Percentiles rank a stretch among this genome's conserved stretches.
phyloP scores from a whole-genome alignment of 2,113 vertebrate species.

The Daphoenositta chrysoptera region DNA sequence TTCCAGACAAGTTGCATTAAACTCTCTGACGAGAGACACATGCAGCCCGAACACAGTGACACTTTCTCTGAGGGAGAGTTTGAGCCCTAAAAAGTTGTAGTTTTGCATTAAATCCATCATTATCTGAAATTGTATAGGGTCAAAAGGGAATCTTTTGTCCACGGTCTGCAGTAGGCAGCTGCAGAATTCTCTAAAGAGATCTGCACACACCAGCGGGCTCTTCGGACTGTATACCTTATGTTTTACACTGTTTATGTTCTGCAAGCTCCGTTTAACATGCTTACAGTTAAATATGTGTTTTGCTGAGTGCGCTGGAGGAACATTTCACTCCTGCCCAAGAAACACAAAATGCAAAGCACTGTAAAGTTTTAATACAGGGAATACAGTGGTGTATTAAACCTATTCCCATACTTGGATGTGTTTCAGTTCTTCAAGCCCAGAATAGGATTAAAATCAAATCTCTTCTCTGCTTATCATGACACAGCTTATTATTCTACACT shows the following conservation, averaged over 20 bases:
- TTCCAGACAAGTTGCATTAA: not conserved
- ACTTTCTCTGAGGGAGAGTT: not conserved
- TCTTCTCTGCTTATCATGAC: not conserved
- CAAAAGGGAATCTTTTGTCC: not conserved
- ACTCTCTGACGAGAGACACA: not conserved
- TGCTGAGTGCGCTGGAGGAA: not conserved
- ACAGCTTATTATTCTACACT: not conserved
- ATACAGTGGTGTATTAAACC: not conserved
- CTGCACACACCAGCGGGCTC: not conserved
- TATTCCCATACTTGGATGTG: not conserved
- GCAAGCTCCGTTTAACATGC: not conserved
- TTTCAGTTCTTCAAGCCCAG: not conserved
- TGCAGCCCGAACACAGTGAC: not conserved
- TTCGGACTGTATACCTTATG: not conserved
- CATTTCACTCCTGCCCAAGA: not conserved
- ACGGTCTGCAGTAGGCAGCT: not conserved
- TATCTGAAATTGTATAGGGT: not conserved
- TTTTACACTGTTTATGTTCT: not conserved
- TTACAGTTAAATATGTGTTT: not conserved
- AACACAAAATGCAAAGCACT: not conserved
- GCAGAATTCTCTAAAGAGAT: not conserved
- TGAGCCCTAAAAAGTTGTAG: not conserved
- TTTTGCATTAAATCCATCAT: not conserved
- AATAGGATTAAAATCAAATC: not conserved
- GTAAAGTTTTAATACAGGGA: not conserved